phyloP scores from a whole-genome alignment of 2,113 vertebrate species.

The Burhinus oedicnemus region DNA sequence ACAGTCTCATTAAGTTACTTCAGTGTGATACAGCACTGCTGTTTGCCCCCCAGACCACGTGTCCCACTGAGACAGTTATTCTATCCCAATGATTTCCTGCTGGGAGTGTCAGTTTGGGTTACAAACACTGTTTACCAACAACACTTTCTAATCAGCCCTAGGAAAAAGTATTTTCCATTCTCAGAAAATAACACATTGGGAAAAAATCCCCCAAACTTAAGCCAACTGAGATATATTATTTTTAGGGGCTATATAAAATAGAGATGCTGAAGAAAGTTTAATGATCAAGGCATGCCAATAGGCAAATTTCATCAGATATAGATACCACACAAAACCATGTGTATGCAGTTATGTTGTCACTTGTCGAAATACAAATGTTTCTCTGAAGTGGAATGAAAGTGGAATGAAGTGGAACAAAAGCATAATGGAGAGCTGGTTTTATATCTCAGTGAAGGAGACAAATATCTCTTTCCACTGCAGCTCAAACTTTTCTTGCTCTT shows the following conservation, averaged over 20 bases:
- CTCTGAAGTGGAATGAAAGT: not conserved
- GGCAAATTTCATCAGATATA: not conserved
- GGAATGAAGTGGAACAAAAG: not conserved
- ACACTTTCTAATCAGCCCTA: not conserved
- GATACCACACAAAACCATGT: rapidly evolving
- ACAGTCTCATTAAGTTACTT: not conserved
- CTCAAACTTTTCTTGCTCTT: not conserved
- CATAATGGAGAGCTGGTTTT: not conserved
- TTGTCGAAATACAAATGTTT: rapidly evolving
- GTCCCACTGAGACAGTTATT: not conserved
- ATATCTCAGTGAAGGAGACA: not conserved
- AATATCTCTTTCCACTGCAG: not conserved
- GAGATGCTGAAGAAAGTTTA: not conserved
- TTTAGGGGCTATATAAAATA: not conserved
- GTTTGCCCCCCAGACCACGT: not conserved
- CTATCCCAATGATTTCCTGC: not conserved
- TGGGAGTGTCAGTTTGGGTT: not conserved
- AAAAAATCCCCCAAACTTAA: not conserved
- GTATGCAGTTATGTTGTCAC: not conserved
- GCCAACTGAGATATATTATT: not conserved
- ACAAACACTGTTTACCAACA: not conserved
- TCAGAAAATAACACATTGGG: not conserved
- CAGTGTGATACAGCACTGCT: not conserved
- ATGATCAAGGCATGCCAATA: not conserved
- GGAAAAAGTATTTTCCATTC: not conserved